Base-by-base conservation (phyloP, 2,113 vertebrate genomes). In the Castor canadensis region DNA sequence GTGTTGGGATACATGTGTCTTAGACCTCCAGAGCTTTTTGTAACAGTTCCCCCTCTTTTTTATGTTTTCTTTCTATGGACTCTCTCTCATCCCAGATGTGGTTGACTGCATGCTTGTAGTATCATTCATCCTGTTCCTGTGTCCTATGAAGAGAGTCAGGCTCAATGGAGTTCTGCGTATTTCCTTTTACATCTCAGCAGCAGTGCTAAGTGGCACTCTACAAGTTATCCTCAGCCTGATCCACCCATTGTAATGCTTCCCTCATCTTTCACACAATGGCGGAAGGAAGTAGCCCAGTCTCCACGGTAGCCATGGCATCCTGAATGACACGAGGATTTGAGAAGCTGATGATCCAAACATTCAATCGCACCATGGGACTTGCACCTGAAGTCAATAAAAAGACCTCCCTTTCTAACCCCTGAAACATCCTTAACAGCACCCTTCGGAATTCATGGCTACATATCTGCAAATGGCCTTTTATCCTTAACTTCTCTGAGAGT, bases 31-130 rank as follows among this genome's bases (percentile, higher is more conserved):
- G 20, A 7, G 12, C 8, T 28, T 67, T 92, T 81, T 40, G 20
- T 5, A 56, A 32, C 8, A 30, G 5, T 1, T 40, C 6, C 7
- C 28, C 26, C 1, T 2, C 24, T 9, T 62, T 28, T n/a, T n/a
- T n/a, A n/a, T n/a, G 20, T 12, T 72, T 84, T 35, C 43, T 64
- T 6, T n/a, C n/a, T 40, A n/a, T 22, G 12, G 13, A 60, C 1
- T 38, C 20, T 22, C 47, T 45, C 32, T 81, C 22, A 62, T 40
- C 26, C 35, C 12, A 19, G 15, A 52, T 60, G 52, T 20, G 40
- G 43, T 2, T 45, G 64, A 52, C 3, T 67, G 2, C 19, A 56
- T 30, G 26, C 35, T 72, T 19, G 24, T 22, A 6, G 64, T 4
- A 35, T 60, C 12, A 47, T 12, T 24, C 40, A n/a, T 5, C 67